Conservation (phyloP, 1,140 invertebrate genomes). For the Palaemon carinicauda region DNA sequence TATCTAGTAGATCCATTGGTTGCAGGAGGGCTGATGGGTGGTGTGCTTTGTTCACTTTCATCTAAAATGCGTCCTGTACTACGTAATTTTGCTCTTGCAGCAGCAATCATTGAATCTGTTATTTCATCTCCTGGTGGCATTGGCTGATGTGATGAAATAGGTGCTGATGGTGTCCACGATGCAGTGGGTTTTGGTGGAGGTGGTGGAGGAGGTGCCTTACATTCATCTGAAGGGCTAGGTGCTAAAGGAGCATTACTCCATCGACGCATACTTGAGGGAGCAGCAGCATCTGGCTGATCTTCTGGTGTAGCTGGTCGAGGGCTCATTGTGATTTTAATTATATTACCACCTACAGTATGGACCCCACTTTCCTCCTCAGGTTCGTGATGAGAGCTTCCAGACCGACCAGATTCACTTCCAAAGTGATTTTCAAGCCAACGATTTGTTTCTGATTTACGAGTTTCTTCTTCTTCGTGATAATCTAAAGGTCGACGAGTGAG, state of each 20-base stretch:
- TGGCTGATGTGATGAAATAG: background rate
- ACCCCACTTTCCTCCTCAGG: conserved; percentile 35
- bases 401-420: conserved; percentile 72
- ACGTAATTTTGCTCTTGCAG: conserved; percentile 46
- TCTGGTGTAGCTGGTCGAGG: conserved; percentile 52
- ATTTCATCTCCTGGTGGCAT: conserved; percentile 30
- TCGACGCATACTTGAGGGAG: background rate
- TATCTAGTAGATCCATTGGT: background rate
- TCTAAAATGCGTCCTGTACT: conserved; percentile 52
- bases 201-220: conserved; percentile 38
- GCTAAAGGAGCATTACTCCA: background rate
- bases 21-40: conserved; percentile 28
- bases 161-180: conserved; percentile 11
- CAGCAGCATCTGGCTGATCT: conserved; percentile 28
- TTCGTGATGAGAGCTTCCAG: conserved; percentile 48
- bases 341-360: conserved; percentile 48
- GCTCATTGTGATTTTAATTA: conserved; percentile 58
- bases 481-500: conserved; percentile 80
- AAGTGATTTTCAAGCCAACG: conserved; percentile 91
- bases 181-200: conserved; percentile 46
- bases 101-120: conserved; percentile 50
- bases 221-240: background rate
- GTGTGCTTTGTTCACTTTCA: conserved; percentile 29
- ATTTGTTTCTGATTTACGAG: conserved; percentile 84
- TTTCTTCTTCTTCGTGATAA: conserved; percentile 86